Conservation (phyloP, 2,888 invertebrate species). For the Alsophila aescularia region DNA sequence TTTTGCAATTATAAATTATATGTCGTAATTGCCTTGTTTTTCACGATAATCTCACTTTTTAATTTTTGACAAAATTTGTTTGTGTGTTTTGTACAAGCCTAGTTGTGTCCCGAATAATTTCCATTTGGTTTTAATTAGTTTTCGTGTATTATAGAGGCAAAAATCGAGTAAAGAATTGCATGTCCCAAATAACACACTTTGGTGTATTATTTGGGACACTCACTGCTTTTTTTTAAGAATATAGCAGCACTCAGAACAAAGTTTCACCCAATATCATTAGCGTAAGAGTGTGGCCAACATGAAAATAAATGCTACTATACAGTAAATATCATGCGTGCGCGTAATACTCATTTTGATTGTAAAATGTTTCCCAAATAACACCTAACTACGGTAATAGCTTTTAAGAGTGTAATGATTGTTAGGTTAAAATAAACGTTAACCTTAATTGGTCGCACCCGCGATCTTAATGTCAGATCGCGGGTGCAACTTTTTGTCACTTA, state of each 20-base stretch:
- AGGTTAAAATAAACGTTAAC: no score
- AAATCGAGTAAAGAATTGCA: background rate
- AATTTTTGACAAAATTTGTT: no score
- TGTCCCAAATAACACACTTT: background rate
- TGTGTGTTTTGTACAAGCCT: no score
- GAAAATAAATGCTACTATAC: constrained; percentile 2
- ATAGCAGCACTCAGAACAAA: constrained; percentile 3
- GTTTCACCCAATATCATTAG: constrained; percentile 2
- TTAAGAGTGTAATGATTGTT: no score
- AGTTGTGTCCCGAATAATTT: background rate
- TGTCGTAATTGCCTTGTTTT: no score
- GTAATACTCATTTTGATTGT: constrained; percentile 3
- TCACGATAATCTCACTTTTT: no score
- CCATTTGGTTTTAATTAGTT: background rate
- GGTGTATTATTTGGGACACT: constrained; percentile 2
- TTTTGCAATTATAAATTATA: no score
- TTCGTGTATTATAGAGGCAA: background rate
- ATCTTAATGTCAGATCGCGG: no score
- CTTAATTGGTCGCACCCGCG: no score
- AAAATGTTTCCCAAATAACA: constrained; percentile 3
- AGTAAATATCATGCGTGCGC: background rate
- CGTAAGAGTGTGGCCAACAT: constrained; percentile 4
- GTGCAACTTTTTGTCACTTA: no score
- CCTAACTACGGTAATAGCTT: constrained; percentile 1
- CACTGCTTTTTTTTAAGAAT: background rate